Conservation (phyloP, 2,113 vertebrate species). For the Toxotes chatareus region DNA sequence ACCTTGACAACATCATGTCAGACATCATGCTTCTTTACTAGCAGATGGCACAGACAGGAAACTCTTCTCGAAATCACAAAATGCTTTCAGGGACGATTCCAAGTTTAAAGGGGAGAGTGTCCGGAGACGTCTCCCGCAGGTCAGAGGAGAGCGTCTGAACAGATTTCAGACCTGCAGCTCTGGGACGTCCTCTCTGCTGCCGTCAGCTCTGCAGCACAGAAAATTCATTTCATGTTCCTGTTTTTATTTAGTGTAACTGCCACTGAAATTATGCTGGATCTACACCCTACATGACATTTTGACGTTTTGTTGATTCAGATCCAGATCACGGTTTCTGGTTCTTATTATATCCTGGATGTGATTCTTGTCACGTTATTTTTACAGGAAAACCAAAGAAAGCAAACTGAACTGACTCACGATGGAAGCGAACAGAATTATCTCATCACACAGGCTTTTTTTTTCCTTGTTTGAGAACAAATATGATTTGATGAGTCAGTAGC, state of each 20-base stretch:
- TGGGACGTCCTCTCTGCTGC: neutral
- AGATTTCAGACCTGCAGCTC: neutral
- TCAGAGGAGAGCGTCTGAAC: neutral
- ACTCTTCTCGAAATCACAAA: neutral
- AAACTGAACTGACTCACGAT: neutral
- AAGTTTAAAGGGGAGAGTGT: neutral
- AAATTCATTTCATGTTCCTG: neutral
- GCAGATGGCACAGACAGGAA: slow-evolving; percentile 23
- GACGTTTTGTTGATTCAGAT: neutral
- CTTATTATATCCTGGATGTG: neutral
- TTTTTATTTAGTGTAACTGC: neutral
- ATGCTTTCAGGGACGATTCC: neutral
- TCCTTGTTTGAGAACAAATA: neutral
- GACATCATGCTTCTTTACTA: slow-evolving; percentile 5
- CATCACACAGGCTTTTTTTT: neutral
- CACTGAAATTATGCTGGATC: neutral
- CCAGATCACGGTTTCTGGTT: neutral
- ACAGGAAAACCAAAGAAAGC: neutral
- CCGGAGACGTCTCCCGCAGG: neutral
- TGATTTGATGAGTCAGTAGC: slow-evolving; percentile 8
- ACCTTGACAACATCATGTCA: slow-evolving; percentile 52
- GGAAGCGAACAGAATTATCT: neutral
- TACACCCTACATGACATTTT: neutral
- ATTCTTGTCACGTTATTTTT: neutral
- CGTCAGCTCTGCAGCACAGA: neutral